Evolutionary conservation across 2,113 vertebrate genomes (phyloP), one percentile per base, ranked within the genome.

Genomic region (Stercorarius parasiticus): DNA sequence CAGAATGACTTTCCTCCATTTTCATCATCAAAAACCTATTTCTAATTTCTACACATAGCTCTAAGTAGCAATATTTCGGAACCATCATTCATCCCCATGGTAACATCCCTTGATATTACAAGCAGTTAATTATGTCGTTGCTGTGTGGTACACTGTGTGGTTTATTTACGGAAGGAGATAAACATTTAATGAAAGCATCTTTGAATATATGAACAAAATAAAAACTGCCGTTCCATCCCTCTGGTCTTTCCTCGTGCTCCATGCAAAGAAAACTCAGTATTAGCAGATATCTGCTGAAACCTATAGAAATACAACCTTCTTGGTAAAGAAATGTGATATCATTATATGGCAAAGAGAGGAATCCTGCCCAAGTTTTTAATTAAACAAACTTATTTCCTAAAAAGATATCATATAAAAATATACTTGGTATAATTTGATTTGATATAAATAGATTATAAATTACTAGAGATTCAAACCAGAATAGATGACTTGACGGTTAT

Each of bases 41-140:
- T 92, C 67, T 79, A 64, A 93, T 86, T 96, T 90, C 62, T 59
- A 76, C 80, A 52, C 64, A 69, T 13, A 73, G 55, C 5, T 15
- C 64, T 61, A 85, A 93, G 77, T 65, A 80, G 79, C 64, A 92
- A 78, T 91, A 96, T 87, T 92, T 95, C 15, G 10, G 55, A 90
- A 45, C 55, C 82, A 92, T 80, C 85, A 82, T 89, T 96, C 91
- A 97, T 97, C 93, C 82, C 96, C 91, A 97, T 96, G 85, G 97
- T 92, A 97, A 97, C 97, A 93, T 73, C 47, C 58, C 43, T 65
- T 3, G 40, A 92, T 88, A 94, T 82, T 94, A 92, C 86, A 95
- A 89, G 88, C 72, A 81, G 94, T 93, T 96, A 96, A 97, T 97
- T 92, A 93, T 95, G 80, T 82, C 3, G 6, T 81, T 95, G 92